Evolutionary conservation across 2,113 vertebrate species (phyloP), one percentile per base, ranked within the genome.

Genomic region (Chaetodon trifascialis): DNA sequence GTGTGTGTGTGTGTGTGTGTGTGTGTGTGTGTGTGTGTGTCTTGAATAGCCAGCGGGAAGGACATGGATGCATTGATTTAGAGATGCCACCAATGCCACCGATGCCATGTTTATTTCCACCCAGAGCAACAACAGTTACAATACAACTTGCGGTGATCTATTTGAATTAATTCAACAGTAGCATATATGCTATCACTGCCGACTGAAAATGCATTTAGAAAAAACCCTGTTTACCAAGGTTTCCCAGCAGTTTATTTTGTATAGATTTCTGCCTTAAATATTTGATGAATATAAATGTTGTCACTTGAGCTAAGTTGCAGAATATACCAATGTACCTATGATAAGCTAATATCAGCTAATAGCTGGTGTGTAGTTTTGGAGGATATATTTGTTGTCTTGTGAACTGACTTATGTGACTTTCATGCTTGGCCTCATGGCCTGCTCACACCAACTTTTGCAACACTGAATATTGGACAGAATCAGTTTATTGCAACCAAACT

Each of bases 31-130:
- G 7, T 59, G 11, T 34, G 55, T 58, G 56, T 34, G 56, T 34
- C 54, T 36, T 7, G 55, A 38, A 21, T 56, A 46, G 63, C 42
- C 14, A 15, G 44, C 0, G n/a, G 71, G 47, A 12, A 62, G 38
- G 71, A 47, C 47, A 14, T 44, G 44, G 17, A 25, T 12, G 1
- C 59, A 72, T 60, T 88, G 2, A 62, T 56, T 66, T 40, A 73
- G 54, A 4, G 38, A 67, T 65, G 63, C 71, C 63, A 79, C 68
- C 69, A 74, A n/a, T n/a, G n/a, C n/a, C n/a, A n/a, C n/a, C n/a
- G n/a, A n/a, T n/a, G n/a, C n/a, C n/a, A n/a, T n/a, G n/a, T 79
- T 83, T 65, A 86, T 82, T 65, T 76, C 63, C 63, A 88, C 81
- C 58, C 58, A 73, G 49, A 88, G 74, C 78, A 40, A 75, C 40